These are phyloP conservation scores for Plebejus argus DNA, from an alignment of 2,888 invertebrate species.

Conservation along the genomic window DNA sequence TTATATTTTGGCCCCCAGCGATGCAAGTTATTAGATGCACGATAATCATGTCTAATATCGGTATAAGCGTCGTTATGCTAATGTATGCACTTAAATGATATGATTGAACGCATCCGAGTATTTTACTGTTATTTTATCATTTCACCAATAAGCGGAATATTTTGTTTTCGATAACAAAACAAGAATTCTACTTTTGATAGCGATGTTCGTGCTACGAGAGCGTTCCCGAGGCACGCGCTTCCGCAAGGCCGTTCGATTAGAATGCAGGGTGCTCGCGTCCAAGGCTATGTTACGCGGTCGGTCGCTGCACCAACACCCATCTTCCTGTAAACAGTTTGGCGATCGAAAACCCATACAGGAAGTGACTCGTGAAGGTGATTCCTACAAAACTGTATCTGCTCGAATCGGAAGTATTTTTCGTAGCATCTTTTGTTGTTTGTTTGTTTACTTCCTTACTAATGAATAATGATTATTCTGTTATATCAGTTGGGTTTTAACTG, in stretches of 20 bases:
- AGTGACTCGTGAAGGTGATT: constrained; percentile 71
- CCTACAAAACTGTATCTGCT: constrained; percentile 58
- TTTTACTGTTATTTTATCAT: constrained; percentile 2
- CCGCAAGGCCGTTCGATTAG: constrained; percentile 79
- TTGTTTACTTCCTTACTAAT: constrained; percentile 38
- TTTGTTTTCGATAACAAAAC: constrained; percentile 24
- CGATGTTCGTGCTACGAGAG: constrained; percentile 63
- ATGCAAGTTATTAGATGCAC: constrained; percentile 49
- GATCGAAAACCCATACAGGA: constrained; percentile 68
- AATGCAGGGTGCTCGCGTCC: constrained; percentile 78
- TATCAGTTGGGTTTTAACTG: constrained; percentile 2
- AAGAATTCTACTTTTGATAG: constrained; percentile 35
- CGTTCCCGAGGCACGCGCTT: constrained; percentile 70
- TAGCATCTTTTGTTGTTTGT: constrained; percentile 60
- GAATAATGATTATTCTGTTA: constrained; percentile 10
- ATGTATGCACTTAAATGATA: constrained; percentile 8
- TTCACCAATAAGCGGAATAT: background rate
- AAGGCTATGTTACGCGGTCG: constrained; percentile 73
- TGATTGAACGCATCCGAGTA: background rate
- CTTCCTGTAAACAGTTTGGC: constrained; percentile 69
- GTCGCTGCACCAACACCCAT: constrained; percentile 73
- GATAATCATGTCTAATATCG: constrained; percentile 58
- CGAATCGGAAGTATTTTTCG: constrained; percentile 75
- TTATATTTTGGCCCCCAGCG: constrained; percentile 56
- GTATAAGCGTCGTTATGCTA: constrained; percentile 32